Percentiles rank a stretch among this genome's conserved stretches.
Evolutionary conservation across 2,113 vertebrate species (phyloP).

Genomic region (Malurus melanocephalus): DNA sequence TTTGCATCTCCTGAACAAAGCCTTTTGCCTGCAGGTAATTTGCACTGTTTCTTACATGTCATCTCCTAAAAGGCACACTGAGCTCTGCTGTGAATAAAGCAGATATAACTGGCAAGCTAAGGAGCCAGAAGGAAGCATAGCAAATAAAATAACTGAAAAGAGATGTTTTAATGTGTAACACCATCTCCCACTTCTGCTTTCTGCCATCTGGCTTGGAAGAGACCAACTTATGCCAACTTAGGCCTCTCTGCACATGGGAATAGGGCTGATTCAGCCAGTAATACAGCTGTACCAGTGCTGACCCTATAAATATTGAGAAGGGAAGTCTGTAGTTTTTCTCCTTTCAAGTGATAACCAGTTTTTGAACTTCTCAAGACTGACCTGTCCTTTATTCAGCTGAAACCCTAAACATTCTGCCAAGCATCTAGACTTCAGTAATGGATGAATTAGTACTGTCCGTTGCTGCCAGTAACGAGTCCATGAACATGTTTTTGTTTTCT

Average conservation of each 20-base stretch:
- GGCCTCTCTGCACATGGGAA: slow-evolving; percentile 33
- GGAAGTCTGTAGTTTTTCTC: slow-evolving; percentile 37
- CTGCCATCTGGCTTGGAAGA: slow-evolving; percentile 59
- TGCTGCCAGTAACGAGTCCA: neutral
- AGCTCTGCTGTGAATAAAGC: slow-evolving; percentile 37
- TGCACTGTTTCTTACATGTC: slow-evolving; percentile 14
- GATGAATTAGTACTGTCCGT: neutral
- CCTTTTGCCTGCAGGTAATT: slow-evolving; percentile 45
- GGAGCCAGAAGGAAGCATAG: slow-evolving; percentile 48
- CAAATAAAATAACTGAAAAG: slow-evolving; percentile 60
- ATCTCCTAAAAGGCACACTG: slow-evolving; percentile 20
- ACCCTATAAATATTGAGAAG: slow-evolving; percentile 52
- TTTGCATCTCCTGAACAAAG: slow-evolving; percentile 23
- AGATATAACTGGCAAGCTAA: slow-evolving; percentile 42
- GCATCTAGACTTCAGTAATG: neutral
- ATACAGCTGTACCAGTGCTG: slow-evolving; percentile 37
- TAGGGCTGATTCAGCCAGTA: slow-evolving; percentile 55
- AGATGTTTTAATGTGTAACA: slow-evolving; percentile 62
- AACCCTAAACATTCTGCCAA: neutral
- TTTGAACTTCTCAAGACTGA: slow-evolving; percentile 19
- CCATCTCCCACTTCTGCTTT: slow-evolving; percentile 57
- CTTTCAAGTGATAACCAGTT: slow-evolving; percentile 48
- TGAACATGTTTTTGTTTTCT: neutral
- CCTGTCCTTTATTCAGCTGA: neutral
- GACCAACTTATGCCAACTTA: slow-evolving; percentile 36